These are phyloP conservation scores for Microplitis demolitor DNA, from an alignment of 1,140 invertebrate species.

Conservation along the genomic window DNA sequence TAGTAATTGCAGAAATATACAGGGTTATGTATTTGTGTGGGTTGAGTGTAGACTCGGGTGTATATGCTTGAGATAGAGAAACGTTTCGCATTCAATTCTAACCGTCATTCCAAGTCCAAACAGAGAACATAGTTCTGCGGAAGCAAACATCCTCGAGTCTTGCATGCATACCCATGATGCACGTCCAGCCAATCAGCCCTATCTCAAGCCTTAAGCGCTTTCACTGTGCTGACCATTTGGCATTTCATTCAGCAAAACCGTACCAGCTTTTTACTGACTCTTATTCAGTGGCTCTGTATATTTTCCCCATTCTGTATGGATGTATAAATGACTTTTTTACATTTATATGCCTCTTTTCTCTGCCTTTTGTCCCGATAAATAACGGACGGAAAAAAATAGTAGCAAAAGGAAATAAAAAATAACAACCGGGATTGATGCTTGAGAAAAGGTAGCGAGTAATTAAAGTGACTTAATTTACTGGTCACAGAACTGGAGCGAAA, in stretches of 20 bases:
- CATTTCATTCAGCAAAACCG: constrained; percentile 49
- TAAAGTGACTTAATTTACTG: constrained; percentile 12
- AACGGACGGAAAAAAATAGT: not conserved
- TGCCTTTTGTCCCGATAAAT: too few relatives aligned
- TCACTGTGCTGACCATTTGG: constrained; percentile 59
- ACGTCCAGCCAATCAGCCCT: constrained; percentile 19
- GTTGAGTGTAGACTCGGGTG: too few relatives aligned
- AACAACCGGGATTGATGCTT: not conserved
- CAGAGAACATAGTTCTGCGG: constrained; percentile 49
- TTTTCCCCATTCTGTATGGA: too few relatives aligned
- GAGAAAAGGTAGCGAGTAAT: not conserved
- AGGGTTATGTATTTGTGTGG: too few relatives aligned
- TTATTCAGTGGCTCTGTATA: not conserved
- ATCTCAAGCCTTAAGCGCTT: constrained; percentile 32
- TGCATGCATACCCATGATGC: constrained; percentile 39
- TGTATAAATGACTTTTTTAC: too few relatives aligned
- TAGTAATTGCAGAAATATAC: too few relatives aligned
- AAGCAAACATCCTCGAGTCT: constrained; percentile 49
- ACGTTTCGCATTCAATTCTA: constrained; percentile 50
- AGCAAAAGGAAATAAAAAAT: not conserved
- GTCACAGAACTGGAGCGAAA: not conserved
- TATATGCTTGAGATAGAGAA: too few relatives aligned
- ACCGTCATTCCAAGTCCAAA: constrained; percentile 59
- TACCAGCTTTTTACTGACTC: not conserved
- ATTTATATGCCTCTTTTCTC: too few relatives aligned